phyloP scores from a whole-genome alignment of 1,140 invertebrate species.

The Phymastichus coffea region DNA sequence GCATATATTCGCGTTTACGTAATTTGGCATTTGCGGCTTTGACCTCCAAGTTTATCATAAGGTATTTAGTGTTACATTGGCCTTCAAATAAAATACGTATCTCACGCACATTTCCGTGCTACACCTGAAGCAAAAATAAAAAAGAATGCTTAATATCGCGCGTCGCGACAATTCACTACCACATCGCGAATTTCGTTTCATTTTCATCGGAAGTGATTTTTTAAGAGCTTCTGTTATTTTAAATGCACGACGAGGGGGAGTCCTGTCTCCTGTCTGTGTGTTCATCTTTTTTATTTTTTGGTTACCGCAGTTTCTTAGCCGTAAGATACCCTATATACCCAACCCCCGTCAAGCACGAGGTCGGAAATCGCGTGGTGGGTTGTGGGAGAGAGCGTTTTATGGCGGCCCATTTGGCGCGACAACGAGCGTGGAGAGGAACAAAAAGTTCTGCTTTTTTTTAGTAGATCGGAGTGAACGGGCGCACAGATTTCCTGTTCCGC shows the following conservation, averaged over 20 bases:
- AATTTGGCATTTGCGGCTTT: no score
- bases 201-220: slow-evolving; percentile 23
- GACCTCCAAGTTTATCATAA: no score
- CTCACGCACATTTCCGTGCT: no score
- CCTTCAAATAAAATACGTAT: no score
- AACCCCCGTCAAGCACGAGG: slow-evolving; percentile 20
- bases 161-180: no score
- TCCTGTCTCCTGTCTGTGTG: not conserved
- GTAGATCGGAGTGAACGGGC: slow-evolving; percentile 35
- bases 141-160: no score
- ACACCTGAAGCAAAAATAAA: no score
- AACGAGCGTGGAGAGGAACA: slow-evolving; percentile 57
- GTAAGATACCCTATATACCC: slow-evolving; percentile 15
- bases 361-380: slow-evolving; percentile 17
- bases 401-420: slow-evolving; percentile 57
- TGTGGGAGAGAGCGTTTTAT: slow-evolving; percentile 44
- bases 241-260: slow-evolving; percentile 11
- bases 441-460: no score
- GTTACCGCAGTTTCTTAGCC: not conserved
- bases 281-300: slow-evolving; percentile 10
- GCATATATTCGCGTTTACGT: no score
- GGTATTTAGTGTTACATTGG: no score
- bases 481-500: slow-evolving; percentile 51
- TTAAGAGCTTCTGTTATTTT: slow-evolving; percentile 28
- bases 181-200: not conserved